phyloP scores from a whole-genome alignment of 37 sponge, comb jelly and placozoan species.

The Bolinopsis microptera region DNA sequence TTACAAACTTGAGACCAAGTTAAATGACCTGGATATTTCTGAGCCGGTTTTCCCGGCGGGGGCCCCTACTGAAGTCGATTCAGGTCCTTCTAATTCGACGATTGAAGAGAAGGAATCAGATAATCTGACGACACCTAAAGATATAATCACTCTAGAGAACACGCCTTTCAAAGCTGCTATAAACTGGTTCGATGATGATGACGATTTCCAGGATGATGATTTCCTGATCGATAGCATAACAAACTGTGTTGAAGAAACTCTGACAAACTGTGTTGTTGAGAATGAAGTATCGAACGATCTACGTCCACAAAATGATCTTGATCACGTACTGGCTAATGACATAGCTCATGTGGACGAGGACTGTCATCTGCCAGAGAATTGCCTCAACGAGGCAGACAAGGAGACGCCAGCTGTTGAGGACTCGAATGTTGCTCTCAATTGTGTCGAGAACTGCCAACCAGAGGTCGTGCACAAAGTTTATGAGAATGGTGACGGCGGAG shows the following conservation, averaged over 20 bases:
- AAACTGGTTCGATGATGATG: slow-evolving; percentile 13
- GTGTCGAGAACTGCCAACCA: background rate
- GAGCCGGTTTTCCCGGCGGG: background rate
- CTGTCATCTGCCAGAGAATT: background rate
- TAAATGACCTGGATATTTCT: slow-evolving; percentile 21
- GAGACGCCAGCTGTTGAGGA: background rate
- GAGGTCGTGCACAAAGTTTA: background rate
- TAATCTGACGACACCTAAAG: background rate
- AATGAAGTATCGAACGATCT: no score
- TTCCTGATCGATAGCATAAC: background rate
- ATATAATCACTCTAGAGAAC: background rate
- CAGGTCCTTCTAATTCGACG: background rate
- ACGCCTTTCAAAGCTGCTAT: background rate
- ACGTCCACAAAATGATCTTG: background rate
- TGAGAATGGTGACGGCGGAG: background rate
- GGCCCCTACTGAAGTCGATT: background rate
- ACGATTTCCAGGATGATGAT: background rate
- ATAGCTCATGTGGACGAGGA: background rate
- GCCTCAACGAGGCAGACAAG: background rate
- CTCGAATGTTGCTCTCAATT: background rate
- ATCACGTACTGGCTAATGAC: background rate
- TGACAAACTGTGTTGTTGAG: background rate
- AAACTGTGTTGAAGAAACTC: background rate
- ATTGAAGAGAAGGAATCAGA: background rate
- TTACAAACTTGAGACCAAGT: background rate